Percentiles rank a stretch among this genome's conserved stretches.
phyloP scores from a whole-genome alignment of 2,113 vertebrate species.

The Caracal caracal region DNA sequence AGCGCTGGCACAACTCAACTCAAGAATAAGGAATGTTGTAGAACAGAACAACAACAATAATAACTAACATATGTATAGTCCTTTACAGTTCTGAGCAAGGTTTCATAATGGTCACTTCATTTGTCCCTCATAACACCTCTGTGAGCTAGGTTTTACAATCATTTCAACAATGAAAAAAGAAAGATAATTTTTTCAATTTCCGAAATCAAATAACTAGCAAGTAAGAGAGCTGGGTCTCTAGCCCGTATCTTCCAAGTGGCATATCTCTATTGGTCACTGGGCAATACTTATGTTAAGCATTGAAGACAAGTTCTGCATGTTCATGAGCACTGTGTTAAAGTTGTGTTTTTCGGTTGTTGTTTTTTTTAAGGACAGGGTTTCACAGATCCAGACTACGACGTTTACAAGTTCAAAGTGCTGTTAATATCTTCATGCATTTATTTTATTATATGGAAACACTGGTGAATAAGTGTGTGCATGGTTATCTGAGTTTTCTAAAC shows the following conservation, averaged over 20 bases:
- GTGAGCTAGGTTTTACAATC: not conserved
- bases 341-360: not conserved
- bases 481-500: slow-evolving; percentile 27
- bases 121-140: not conserved
- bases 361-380: not conserved
- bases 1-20: not conserved
- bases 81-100: not conserved
- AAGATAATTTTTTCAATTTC: slow-evolving; percentile 2
- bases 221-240: not conserved
- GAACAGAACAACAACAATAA: not conserved
- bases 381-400: not conserved
- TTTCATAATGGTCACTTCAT: not conserved
- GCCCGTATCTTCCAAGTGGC: not conserved
- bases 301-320: not conserved
- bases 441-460: not conserved
- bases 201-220: slow-evolving; percentile 35
- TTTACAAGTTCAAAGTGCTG: not conserved
- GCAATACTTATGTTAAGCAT: not conserved
- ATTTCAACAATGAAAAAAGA: slow-evolving; percentile 34
- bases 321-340: not conserved
- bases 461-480: not conserved
- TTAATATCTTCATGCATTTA: not conserved
- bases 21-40: not conserved
- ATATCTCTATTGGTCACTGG: not conserved
- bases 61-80: not conserved